A percentile compares a stretch with the other conserved stretches of the same genome.
These are phyloP conservation scores for Mesodorylaimus sp. DNA, from an alignment of 2,888 invertebrate genomes.

Conservation along the genomic window DNA sequence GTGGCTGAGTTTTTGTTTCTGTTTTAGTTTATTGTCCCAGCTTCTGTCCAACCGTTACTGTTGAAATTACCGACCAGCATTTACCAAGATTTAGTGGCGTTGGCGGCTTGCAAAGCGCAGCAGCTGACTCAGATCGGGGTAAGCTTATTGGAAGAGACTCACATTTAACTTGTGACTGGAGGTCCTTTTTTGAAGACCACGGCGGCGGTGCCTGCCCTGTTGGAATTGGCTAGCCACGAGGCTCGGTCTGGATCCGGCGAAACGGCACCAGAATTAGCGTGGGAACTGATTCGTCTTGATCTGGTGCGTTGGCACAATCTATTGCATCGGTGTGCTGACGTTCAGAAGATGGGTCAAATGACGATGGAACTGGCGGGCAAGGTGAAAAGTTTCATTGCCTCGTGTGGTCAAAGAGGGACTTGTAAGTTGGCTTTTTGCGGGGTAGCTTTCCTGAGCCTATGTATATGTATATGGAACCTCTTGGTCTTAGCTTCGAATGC, in stretches of 20 bases:
- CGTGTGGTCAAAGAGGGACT: not conserved
- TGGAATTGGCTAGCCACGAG: not conserved
- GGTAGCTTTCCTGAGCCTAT: no score
- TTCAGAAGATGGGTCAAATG: not conserved
- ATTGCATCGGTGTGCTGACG: not conserved
- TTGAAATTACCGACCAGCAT: not conserved
- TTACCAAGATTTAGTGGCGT: not conserved
- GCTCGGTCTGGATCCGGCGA: not conserved
- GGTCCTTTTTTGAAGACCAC: not conserved
- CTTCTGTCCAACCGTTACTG: not conserved
- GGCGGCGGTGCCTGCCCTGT: not conserved
- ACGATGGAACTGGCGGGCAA: not conserved
- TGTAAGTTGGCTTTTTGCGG: not conserved
- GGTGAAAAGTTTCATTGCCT: not conserved
- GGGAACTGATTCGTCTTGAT: not conserved
- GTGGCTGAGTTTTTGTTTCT: not conserved
- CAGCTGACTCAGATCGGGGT: not conserved
- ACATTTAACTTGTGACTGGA: not conserved
- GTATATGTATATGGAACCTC: no score
- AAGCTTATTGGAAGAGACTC: not conserved
- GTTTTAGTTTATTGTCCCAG: not conserved
- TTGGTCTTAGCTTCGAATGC: not conserved
- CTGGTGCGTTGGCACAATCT: not conserved
- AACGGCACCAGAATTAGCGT: not conserved
- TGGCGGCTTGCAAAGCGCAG: not conserved